Evolutionary conservation across 1,140 invertebrate genomes (phyloP).

Genomic region (Zaprionus lachaisei): DNA sequence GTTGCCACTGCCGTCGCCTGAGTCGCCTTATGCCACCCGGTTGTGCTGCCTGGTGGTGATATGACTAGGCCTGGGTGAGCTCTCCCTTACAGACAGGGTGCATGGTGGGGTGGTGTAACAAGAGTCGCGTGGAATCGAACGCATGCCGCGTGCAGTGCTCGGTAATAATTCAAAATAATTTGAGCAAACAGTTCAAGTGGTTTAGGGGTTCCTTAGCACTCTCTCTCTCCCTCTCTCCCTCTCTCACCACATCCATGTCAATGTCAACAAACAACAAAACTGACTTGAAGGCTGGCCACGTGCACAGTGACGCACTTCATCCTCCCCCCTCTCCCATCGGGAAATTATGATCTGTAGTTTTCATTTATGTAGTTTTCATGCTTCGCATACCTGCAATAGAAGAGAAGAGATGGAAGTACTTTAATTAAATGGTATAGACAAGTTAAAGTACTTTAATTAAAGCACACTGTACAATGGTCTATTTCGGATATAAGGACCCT

Average conservation of each 20-base stretch:
- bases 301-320: slow-evolving; percentile 31
- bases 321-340: not conserved
- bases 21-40: slow-evolving; percentile 19
- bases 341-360: not conserved
- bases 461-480: not conserved
- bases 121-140: slow-evolving; percentile 53
- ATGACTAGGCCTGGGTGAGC: not conserved
- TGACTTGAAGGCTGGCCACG: slow-evolving; percentile 43
- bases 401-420: slow-evolving; percentile 20
- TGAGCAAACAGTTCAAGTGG: slow-evolving; percentile 71
- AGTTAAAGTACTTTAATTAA: slow-evolving; percentile 9
- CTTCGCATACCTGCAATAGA: slow-evolving; percentile 62
- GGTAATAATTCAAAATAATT: slow-evolving; percentile 67
- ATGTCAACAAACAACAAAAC: slow-evolving; percentile 11
- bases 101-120: slow-evolving; percentile 18
- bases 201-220: slow-evolving; percentile 24
- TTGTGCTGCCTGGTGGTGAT: slow-evolving; percentile 11
- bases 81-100: no score
- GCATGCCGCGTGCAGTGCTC: slow-evolving; percentile 29
- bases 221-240: not conserved
- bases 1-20: not conserved
- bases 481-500: slow-evolving; percentile 10
- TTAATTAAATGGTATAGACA: slow-evolving; percentile 73
- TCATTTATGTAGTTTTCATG: slow-evolving; percentile 3
- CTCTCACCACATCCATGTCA: slow-evolving; percentile 17